Percentiles rank a stretch among this genome's conserved stretches.
These are phyloP conservation scores for Sympetrum striolatum DNA, from an alignment of 2,888 invertebrate species.

Conservation along the genomic window DNA sequence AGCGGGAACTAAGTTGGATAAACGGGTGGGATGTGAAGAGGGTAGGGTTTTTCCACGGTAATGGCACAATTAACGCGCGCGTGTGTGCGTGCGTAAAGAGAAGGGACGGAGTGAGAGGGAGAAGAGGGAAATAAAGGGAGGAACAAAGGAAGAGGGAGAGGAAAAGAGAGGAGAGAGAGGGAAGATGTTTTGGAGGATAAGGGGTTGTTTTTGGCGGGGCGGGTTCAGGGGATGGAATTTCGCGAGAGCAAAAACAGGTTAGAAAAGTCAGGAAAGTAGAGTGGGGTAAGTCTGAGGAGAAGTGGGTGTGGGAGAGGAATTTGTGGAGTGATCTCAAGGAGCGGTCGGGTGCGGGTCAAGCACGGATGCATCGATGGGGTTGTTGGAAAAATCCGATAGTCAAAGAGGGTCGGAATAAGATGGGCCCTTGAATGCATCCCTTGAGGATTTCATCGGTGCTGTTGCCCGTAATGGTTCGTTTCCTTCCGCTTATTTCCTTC, in stretches of 20 bases:
- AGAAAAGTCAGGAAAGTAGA: not conserved
- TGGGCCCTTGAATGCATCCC: too few relatives aligned
- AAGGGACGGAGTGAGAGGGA: not conserved
- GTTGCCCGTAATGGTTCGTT: too few relatives aligned
- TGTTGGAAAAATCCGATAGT: too few relatives aligned
- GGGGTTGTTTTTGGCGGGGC: not conserved
- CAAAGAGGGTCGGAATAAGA: too few relatives aligned
- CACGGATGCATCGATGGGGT: not conserved
- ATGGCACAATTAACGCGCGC: constrained; percentile 36
- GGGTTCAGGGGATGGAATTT: not conserved
- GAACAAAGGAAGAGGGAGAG: not conserved
- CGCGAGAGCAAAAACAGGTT: not conserved
- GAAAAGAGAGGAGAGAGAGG: not conserved
- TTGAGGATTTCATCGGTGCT: too few relatives aligned
- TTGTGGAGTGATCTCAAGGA: not conserved
- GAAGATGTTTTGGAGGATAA: not conserved
- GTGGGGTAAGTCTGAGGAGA: not conserved
- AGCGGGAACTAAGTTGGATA: constrained; percentile 15
- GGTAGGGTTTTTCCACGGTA: not conserved
- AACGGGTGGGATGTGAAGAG: not conserved
- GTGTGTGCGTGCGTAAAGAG: not conserved
- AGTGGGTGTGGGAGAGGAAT: not conserved
- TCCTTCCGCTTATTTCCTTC: too few relatives aligned
- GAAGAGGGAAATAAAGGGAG: not conserved
- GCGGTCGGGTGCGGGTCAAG: not conserved